Conservation (phyloP, 2,888 invertebrate genomes). For the Erebia epiphron region DNA sequence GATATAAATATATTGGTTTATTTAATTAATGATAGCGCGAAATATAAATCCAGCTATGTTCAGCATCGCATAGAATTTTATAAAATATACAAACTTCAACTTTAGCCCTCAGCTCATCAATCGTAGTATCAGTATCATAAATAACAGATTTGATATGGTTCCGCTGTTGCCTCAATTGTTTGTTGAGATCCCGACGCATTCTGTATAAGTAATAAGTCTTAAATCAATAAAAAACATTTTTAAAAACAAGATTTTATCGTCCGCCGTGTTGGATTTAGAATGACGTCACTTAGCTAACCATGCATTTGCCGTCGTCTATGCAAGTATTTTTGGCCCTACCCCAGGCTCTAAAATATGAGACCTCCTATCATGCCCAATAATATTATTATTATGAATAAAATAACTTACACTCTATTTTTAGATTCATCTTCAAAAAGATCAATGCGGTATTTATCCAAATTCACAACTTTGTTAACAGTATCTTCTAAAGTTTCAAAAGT, state of each 20-base stretch:
- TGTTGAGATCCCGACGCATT: conserved; percentile 52
- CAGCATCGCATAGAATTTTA: too few species aligned
- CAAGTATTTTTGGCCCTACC: too few species aligned
- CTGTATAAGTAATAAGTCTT: conserved; percentile 48
- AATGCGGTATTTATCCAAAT: conserved; percentile 41
- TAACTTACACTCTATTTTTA: conserved; percentile 48
- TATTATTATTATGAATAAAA: background rate
- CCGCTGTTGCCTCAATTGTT: conserved; percentile 59
- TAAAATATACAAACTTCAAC: conserved; percentile 54
- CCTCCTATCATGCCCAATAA: too few species aligned
- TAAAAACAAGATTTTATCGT: too few species aligned
- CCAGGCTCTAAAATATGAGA: too few species aligned
- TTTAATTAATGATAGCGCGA: too few species aligned
- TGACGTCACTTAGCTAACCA: too few species aligned
- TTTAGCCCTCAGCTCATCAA: conserved; percentile 52
- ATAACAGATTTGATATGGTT: conserved; percentile 59
- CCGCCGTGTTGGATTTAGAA: too few species aligned
- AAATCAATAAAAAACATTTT: background rate
- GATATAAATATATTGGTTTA: too few species aligned
- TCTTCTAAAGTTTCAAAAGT: conserved; percentile 45
- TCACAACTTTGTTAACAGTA: conserved; percentile 41
- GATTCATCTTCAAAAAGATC: conserved; percentile 52
- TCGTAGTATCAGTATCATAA: conserved; percentile 58
- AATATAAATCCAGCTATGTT: too few species aligned
- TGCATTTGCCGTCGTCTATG: too few species aligned